phyloP scores from a whole-genome alignment of 2,797 vertebrate species.

The Kryptolebias ocellatus region DNA sequence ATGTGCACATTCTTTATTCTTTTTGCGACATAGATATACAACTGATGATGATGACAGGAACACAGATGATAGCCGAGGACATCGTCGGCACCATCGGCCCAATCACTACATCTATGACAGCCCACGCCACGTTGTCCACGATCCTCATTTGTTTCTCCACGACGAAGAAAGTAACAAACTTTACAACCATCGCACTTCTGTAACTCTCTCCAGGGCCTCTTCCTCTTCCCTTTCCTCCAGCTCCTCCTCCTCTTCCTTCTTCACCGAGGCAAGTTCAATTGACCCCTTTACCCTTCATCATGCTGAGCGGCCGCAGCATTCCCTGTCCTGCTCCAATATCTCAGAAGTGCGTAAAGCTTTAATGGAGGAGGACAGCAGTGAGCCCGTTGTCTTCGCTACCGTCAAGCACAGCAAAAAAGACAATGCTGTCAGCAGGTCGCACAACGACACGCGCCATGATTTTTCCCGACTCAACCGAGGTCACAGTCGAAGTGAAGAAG shows the following conservation, averaged over 20 bases:
- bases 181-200: constrained; percentile 53
- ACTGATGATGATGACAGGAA: constrained; percentile 58
- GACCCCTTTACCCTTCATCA: constrained; percentile 62
- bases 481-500: constrained; percentile 81
- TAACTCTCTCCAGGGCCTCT: constrained; percentile 70
- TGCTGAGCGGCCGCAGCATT: constrained; percentile 71
- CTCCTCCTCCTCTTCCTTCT: constrained; percentile 77
- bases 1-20: not conserved
- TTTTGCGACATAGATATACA: constrained; percentile 57
- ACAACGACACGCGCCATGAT: constrained; percentile 19
- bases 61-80: constrained; percentile 53
- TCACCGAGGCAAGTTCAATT: constrained; percentile 75
- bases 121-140: constrained; percentile 27
- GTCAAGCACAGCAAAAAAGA: constrained; percentile 45
- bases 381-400: constrained; percentile 64
- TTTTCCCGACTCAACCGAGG: constrained; percentile 67
- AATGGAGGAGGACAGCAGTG: constrained; percentile 53
- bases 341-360: constrained; percentile 62
- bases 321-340: constrained; percentile 84
- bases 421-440: constrained; percentile 19
- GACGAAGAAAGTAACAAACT: constrained; percentile 52
- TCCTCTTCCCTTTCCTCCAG: constrained; percentile 78
- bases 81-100: constrained; percentile 41
- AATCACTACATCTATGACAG: constrained; percentile 38
- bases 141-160: constrained; percentile 40